These are phyloP conservation scores for Tachina grossa DNA, from an alignment of 2,888 invertebrate genomes.

Conservation along the genomic window DNA sequence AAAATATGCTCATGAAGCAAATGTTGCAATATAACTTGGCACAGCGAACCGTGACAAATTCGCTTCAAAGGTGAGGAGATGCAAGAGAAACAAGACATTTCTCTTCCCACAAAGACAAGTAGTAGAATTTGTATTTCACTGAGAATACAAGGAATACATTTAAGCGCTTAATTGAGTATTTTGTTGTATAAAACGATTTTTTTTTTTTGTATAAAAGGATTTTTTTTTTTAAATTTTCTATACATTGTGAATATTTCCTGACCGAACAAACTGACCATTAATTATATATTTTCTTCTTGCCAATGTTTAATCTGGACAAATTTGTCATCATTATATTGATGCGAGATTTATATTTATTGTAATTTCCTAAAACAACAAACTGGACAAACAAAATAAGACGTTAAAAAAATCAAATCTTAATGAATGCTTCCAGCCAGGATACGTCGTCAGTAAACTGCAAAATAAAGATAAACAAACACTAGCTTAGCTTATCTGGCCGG, in stretches of 20 bases:
- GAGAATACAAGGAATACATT: too few species aligned
- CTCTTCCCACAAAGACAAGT: too few species aligned
- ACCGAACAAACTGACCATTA: slow-evolving; percentile 18
- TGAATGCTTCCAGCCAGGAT: slow-evolving; percentile 65
- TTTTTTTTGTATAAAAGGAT: too few species aligned
- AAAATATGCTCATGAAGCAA: too few species aligned
- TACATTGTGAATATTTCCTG: slow-evolving; percentile 2
- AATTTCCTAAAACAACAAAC: slow-evolving; percentile 63
- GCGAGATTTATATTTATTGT: slow-evolving; percentile 65
- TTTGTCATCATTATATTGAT: slow-evolving; percentile 71
- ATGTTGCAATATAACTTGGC: too few species aligned
- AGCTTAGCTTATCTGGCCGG: slow-evolving; percentile 35
- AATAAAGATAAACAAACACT: slow-evolving; percentile 59
- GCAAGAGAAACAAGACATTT: too few species aligned
- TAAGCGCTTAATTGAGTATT: too few species aligned
- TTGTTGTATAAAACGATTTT: too few species aligned
- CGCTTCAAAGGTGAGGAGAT: too few species aligned
- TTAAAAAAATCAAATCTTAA: slow-evolving; percentile 57
- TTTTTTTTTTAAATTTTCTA: too few species aligned
- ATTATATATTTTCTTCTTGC: slow-evolving; percentile 34
- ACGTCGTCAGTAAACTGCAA: slow-evolving; percentile 46
- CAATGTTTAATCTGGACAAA: slow-evolving; percentile 65
- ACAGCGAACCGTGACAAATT: too few species aligned
- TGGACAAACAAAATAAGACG: background rate
- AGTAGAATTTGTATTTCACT: too few species aligned